A percentile compares a stretch with the other conserved stretches of the same genome.
These are phyloP conservation scores for Syngnathus acus DNA, from an alignment of 2,797 vertebrate species.

Conservation along the genomic window DNA sequence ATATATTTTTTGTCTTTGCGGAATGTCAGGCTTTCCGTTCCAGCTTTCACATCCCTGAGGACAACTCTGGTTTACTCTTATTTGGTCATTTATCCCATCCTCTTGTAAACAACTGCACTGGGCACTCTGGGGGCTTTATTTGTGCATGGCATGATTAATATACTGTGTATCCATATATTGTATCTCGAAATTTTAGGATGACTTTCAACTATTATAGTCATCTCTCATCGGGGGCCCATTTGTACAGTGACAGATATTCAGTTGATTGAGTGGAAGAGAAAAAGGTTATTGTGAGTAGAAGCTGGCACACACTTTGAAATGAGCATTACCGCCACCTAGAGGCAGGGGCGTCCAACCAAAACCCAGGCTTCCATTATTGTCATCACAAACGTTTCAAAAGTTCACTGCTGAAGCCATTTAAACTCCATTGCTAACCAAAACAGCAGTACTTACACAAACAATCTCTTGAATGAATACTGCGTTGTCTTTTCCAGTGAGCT, in stretches of 20 bases:
- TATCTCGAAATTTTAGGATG: neutral
- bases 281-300: neutral
- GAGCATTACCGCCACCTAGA: neutral
- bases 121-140: slow-evolving; percentile 28
- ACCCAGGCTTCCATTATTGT: too few relatives aligned
- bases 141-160: slow-evolving; percentile 20
- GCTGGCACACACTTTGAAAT: neutral
- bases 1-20: slow-evolving; percentile 38
- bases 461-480: neutral
- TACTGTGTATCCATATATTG: neutral
- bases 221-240: neutral
- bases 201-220: neutral
- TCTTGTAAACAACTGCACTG: slow-evolving; percentile 59
- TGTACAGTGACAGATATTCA: neutral
- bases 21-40: slow-evolving; percentile 57
- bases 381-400: too few relatives aligned
- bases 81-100: slow-evolving; percentile 60
- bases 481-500: neutral
- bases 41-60: slow-evolving; percentile 39
- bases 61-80: slow-evolving; percentile 60
- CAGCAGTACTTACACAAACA: neutral
- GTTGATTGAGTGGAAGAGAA: too few relatives aligned
- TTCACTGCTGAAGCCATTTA: neutral
- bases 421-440: neutral
- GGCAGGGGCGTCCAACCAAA: neutral